phyloP scores from a whole-genome alignment of 1,140 invertebrate genomes.

The Conus betulinus region DNA sequence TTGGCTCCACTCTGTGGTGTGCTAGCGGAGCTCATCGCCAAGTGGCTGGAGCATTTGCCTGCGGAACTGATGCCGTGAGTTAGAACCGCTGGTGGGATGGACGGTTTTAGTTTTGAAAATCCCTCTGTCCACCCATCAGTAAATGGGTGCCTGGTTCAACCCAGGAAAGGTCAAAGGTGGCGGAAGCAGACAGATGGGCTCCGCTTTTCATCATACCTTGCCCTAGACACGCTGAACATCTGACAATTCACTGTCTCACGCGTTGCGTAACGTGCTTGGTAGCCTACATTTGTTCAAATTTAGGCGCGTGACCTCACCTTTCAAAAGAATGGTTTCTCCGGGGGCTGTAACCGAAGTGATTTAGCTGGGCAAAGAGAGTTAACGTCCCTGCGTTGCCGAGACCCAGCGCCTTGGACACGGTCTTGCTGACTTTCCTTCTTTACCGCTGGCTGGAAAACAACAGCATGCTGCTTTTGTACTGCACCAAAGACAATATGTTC shows the following conservation, averaged over 20 bases:
- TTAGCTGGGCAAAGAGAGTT: slow-evolving; percentile 26
- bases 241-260: not conserved
- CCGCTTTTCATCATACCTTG: not conserved
- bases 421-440: slow-evolving; percentile 17
- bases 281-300: not conserved
- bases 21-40: no score
- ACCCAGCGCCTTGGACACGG: slow-evolving; percentile 43
- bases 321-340: slow-evolving; percentile 34
- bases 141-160: no score
- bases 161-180: not conserved
- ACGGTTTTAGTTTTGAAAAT: no score
- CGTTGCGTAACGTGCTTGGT: not conserved
- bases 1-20: no score
- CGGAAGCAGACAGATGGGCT: not conserved
- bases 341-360: slow-evolving; percentile 46
- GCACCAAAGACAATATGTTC: no score
- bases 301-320: not conserved
- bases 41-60: no score
- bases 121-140: no score
- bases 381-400: slow-evolving; percentile 44
- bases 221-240: not conserved
- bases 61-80: no score
- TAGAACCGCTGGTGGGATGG: no score
- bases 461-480: no score
- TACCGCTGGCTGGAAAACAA: no score